phyloP scores from a whole-genome alignment of 2,113 vertebrate genomes.

The Poicephalus gulielmi region DNA sequence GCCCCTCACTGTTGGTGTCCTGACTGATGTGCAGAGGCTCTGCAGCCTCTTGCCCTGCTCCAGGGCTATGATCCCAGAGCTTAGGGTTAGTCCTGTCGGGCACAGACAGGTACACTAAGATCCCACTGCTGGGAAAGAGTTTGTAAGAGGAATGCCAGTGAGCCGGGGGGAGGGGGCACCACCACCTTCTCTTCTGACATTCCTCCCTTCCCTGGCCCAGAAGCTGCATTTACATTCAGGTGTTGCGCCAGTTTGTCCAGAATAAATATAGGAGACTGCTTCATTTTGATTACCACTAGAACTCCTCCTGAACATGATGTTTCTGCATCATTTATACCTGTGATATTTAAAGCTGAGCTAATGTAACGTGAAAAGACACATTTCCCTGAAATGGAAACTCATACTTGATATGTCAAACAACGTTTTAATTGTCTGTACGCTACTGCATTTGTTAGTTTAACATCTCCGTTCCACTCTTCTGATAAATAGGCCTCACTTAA shows the following conservation, averaged over 20 bases:
- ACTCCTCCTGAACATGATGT: not conserved
- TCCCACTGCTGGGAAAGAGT: not conserved
- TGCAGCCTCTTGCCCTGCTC: not conserved
- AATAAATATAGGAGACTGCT: not conserved
- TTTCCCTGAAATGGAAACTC: not conserved
- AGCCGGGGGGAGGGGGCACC: not conserved
- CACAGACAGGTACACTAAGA: not conserved
- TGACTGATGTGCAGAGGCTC: not conserved
- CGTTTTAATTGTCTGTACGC: accelerated
- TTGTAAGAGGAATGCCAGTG: not conserved
- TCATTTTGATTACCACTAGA: not conserved
- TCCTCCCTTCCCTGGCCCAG: not conserved
- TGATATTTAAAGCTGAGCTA: not conserved
- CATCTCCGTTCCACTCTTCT: not conserved
- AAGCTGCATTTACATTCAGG: not conserved
- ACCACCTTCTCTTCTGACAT: not conserved
- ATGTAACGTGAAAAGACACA: not conserved
- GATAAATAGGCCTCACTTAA: not conserved
- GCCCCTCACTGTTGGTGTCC: not conserved
- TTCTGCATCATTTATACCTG: not conserved
- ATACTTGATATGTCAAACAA: not conserved
- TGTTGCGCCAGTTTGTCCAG: not conserved
- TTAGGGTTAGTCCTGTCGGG: not conserved
- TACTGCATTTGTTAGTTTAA: not conserved
- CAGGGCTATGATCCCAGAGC: too few relatives aligned